Base-by-base conservation (phyloP, 2,888 invertebrate genomes). In the Calameuta filiformis region DNA sequence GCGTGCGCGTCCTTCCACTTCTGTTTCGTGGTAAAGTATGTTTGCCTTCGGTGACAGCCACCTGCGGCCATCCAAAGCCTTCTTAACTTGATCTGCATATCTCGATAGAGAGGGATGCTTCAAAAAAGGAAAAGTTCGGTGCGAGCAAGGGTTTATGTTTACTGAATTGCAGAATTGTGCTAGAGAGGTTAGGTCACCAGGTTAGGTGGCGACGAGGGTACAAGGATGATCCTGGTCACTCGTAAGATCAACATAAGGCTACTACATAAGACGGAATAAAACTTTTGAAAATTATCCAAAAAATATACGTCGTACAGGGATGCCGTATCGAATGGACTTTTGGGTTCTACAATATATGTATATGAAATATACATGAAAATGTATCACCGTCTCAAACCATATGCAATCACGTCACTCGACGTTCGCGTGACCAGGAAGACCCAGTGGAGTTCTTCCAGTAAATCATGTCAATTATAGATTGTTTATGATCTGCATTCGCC, bases 381-480 rank as follows among this genome's bases (percentile, higher is more conserved):
- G 1, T 9, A 40, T 40, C 12, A 23, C 40, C 40, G 15, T 56
- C 23, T 23, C 1, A 23, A 79, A 84, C 83, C 81, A 83, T 82
- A 75, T 69, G 35, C 74, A 15, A 68, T 75, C 56, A 11, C 75
- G 30, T 40, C 15, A 76, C 69, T 35, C 37, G 35, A 31, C 34
- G 73, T 77, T 80, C 81, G 84, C 86, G 82, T 84, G 84, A 85
- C 81, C 82, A 75, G 76, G 76, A 76, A 81, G 80, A 86, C 84
- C 83, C 35, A 69, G 71, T 76, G 85, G 15, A 34, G 31, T 31
- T 31, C 31, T 12, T 34, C 31, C 71, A 79, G 85, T 89, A 87
- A 87, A 90, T 90, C 89, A 87, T 87, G 90, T 89, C 89, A 90
- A 90, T 90, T 90, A 90, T 89, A 87, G 86, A 89, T 89, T 88